Evolutionary conservation across 2,888 invertebrate species (phyloP).

Genomic region (Odiellus spinosus): DNA sequence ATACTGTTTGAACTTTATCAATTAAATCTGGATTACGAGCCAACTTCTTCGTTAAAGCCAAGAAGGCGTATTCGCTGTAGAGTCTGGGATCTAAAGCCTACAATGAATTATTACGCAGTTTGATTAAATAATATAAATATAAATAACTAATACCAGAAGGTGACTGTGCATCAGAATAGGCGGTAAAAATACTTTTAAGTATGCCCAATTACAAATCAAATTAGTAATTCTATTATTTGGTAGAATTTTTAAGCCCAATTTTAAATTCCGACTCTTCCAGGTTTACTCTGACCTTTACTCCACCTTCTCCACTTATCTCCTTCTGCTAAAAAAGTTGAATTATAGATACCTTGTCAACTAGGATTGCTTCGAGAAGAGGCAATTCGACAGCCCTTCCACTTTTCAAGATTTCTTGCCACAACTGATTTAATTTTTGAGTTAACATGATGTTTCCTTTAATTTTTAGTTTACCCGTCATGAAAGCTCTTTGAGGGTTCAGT

Average conservation of each 20-base stretch:
- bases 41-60: conserved; percentile 18
- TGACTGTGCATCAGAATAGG: no score
- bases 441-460: conserved; percentile 82
- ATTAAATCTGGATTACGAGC: conserved; percentile 42
- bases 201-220: no score
- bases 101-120: background rate
- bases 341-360: conserved; percentile 12
- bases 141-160: no score
- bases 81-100: conserved; percentile 17
- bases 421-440: conserved; percentile 57
- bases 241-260: no score
- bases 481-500: conserved; percentile 44
- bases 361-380: conserved; percentile 18
- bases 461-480: conserved; percentile 80
- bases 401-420: conserved; percentile 50
- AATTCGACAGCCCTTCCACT: conserved; percentile 19
- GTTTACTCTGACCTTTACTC: background rate
- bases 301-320: background rate
- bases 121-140: background rate
- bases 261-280: background rate
- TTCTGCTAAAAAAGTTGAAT: background rate
- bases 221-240: no score
- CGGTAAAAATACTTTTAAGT: no score
- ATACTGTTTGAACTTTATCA: conserved; percentile 63
- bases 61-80: conserved; percentile 18